Evolutionary conservation across 2,797 vertebrate species (phyloP).

Genomic region (Cyclopterus lumpus): DNA sequence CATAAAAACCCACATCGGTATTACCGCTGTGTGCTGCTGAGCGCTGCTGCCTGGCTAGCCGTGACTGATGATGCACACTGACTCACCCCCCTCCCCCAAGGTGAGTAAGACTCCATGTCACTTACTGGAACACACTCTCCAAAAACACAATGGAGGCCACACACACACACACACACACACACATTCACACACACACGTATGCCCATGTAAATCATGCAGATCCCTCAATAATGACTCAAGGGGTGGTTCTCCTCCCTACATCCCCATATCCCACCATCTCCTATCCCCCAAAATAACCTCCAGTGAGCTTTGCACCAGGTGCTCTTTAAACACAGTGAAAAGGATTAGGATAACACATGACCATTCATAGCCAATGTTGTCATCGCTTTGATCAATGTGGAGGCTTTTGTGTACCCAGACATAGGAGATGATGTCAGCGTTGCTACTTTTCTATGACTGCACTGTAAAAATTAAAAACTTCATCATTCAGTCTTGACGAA

Average conservation of each 20-base stretch:
- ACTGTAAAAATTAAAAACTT: slow-evolving; percentile 19
- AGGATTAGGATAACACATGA: slow-evolving; percentile 69
- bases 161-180: slow-evolving; percentile 43
- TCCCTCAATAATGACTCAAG: slow-evolving; percentile 71
- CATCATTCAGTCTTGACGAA: slow-evolving; percentile 20
- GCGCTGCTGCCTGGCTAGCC: slow-evolving; percentile 71
- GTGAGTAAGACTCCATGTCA: slow-evolving; percentile 83
- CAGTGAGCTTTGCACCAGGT: slow-evolving; percentile 64
- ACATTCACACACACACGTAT: slow-evolving; percentile 37
- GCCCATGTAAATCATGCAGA: slow-evolving; percentile 57
- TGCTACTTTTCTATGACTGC: slow-evolving; percentile 32
- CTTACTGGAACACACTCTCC: slow-evolving; percentile 85
- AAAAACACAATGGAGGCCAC: slow-evolving; percentile 73
- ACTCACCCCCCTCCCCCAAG: slow-evolving; percentile 82
- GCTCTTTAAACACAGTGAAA: slow-evolving; percentile 63
- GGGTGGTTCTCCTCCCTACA: slow-evolving; percentile 52
- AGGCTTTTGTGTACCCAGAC: slow-evolving; percentile 56
- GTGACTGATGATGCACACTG: slow-evolving; percentile 87
- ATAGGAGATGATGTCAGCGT: slow-evolving; percentile 65
- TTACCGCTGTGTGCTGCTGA: slow-evolving; percentile 61
- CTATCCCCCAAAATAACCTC: slow-evolving; percentile 55
- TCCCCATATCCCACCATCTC: slow-evolving; percentile 44
- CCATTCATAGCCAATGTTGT: slow-evolving; percentile 61
- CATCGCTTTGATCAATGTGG: slow-evolving; percentile 61
- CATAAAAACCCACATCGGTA: slow-evolving; percentile 27